These are phyloP conservation scores for Okapia johnstoni DNA, from an alignment of 2,113 vertebrate species.

Conservation along the genomic window DNA sequence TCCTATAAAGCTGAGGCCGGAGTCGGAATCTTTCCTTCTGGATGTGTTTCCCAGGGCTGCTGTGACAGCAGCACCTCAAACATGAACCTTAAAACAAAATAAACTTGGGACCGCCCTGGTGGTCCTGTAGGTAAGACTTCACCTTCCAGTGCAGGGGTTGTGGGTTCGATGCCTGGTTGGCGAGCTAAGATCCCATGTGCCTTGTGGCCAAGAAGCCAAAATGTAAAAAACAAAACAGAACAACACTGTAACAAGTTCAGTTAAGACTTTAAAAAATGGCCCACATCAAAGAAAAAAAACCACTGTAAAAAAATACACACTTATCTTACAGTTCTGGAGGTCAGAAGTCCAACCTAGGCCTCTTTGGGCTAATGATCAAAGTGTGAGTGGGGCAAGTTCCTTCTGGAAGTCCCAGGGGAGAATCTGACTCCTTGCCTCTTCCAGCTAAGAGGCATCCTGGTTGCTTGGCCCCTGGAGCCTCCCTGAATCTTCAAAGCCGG, in stretches of 20 bases:
- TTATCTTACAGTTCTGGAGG: background rate
- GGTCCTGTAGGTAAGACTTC: background rate
- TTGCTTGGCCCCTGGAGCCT: background rate
- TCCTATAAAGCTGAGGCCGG: background rate
- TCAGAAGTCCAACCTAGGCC: background rate
- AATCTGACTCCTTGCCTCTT: background rate
- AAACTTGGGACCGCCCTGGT: background rate
- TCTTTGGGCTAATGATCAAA: rapidly evolving
- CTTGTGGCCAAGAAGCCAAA: background rate
- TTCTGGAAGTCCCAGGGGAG: background rate
- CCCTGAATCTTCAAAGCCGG: background rate
- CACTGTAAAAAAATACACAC: background rate
- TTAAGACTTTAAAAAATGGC: background rate
- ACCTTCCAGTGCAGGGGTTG: background rate
- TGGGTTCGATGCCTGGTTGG: background rate
- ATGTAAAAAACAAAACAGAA: background rate
- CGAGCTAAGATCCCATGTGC: background rate
- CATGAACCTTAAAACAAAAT: background rate
- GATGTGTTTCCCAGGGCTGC: background rate
- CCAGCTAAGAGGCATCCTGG: rapidly evolving
- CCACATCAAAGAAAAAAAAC: background rate
- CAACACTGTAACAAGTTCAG: background rate
- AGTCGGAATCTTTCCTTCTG: background rate
- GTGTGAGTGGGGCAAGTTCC: rapidly evolving
- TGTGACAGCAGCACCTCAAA: background rate